Evolutionary conservation across 2,113 vertebrate species (phyloP), one percentile per base, ranked within the genome.

Genomic region (Hydropotes inermis): DNA sequence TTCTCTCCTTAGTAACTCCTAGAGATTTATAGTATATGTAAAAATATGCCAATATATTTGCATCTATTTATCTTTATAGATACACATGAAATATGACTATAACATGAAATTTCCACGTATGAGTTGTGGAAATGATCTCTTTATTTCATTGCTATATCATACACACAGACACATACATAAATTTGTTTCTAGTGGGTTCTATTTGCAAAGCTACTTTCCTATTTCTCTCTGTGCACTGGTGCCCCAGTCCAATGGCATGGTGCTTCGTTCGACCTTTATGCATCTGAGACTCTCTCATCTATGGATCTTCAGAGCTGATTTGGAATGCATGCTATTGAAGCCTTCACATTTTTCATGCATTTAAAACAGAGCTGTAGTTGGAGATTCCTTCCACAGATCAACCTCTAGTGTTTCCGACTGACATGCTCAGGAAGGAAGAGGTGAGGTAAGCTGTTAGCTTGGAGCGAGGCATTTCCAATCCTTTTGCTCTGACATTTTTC

Each of bases 371-470:
- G 76, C 61, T 82, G 60, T 83, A 82, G 91, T n/a, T 85, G 98
- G 58, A 90, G 81, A 98, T 97, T 98, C 97, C 89, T 98, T 97
- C 94, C 36, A 39, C 76, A 98, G 95, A 78, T 96, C 93, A 84
- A 98, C 97, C 96, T 98, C 97, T 98, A 97, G 96, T 81, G 96
- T 98, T 98, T 94, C 94, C 14, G 0, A 11, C 7, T 19, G 90
- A 97, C 87, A 96, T 94, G 79, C 94, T 98, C 60, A 39, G 27
- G 89, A 94, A 91, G 87, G 97, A 79, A 84, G 82, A 57, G 96
- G 6, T 10, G 33, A 81, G 50, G 81, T 58, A 96, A 91, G 61
- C 64, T 0, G 0, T 64, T 83, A 87, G 97, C 54, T 58, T 89
- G 82, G 83, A 95, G 21, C 6, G 30, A 96, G 67, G n/a, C 60